Conservation (phyloP, 1,140 invertebrate genomes). For the Panulirus ornatus region DNA sequence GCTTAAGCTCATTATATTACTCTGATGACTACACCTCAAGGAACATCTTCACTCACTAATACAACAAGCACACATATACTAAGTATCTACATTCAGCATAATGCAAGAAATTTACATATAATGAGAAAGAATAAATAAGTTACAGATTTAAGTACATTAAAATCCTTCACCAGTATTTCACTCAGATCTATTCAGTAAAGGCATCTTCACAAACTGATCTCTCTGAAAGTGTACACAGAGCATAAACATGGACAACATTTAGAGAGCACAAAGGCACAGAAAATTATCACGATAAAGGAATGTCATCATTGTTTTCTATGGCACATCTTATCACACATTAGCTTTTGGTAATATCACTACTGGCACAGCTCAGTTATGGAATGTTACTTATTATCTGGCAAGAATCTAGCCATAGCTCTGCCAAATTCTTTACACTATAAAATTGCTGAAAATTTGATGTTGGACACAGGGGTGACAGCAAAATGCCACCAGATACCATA, state of each 20-base stretch:
- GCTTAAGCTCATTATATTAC: neutral
- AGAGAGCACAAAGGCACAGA: slow-evolving; percentile 2
- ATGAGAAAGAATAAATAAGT: too few species aligned
- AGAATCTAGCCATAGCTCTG: neutral
- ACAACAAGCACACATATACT: neutral
- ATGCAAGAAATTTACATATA: neutral
- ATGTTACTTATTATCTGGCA: neutral
- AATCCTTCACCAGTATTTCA: slow-evolving; percentile 1
- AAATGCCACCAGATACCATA: neutral
- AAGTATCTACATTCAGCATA: neutral
- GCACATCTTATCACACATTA: slow-evolving; percentile 23
- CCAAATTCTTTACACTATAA: neutral
- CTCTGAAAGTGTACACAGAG: neutral
- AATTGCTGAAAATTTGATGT: neutral
- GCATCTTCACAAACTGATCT: neutral
- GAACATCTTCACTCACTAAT: neutral
- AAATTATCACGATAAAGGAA: slow-evolving; percentile 18
- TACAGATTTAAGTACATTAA: neutral
- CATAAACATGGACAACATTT: neutral
- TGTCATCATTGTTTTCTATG: neutral
- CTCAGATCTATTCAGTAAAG: neutral
- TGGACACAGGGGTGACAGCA: neutral
- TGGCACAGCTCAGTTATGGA: neutral
- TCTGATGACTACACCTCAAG: neutral
- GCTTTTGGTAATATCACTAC: neutral